Evolutionary conservation across 2,888 invertebrate species (phyloP).

Genomic region (Hipparchia sbordonii): DNA sequence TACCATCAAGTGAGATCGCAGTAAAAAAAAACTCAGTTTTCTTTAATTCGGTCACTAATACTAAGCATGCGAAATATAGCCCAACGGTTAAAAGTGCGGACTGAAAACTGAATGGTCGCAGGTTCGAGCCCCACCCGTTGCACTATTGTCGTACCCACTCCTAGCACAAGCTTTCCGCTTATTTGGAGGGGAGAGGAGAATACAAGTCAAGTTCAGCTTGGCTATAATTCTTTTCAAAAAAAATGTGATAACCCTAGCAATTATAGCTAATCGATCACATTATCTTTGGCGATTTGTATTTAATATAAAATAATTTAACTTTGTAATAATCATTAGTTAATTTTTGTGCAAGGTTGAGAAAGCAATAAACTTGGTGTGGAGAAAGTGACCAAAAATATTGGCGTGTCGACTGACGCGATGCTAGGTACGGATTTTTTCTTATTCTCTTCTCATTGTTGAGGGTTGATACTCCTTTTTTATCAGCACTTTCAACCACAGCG

Average conservation of each 20-base stretch:
- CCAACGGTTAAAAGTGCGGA: too few relatives aligned
- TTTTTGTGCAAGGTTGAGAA: not conserved
- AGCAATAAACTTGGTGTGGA: not conserved
- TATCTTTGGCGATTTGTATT: not conserved
- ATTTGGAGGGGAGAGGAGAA: too few relatives aligned
- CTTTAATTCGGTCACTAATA: too few relatives aligned
- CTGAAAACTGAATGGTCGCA: too few relatives aligned
- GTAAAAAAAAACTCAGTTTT: too few relatives aligned
- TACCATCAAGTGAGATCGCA: too few relatives aligned
- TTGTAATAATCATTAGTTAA: not conserved
- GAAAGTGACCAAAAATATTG: not conserved
- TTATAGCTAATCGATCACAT: not conserved
- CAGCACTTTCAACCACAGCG: not conserved
- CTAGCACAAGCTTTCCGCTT: not conserved
- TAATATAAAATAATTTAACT: conserved; percentile 14
- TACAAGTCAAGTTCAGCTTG: not conserved
- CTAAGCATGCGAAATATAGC: too few relatives aligned
- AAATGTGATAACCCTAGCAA: not conserved
- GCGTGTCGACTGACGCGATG: conserved; percentile 13
- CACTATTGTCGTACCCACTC: too few relatives aligned
- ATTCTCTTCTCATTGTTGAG: too few relatives aligned
- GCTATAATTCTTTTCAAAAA: not conserved
- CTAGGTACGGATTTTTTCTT: not conserved
- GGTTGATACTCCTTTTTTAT: too few relatives aligned
- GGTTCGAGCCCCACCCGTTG: too few relatives aligned